Evolutionary conservation across 2,113 vertebrate species (phyloP).

Genomic region (Amphiprion ocellaris): DNA sequence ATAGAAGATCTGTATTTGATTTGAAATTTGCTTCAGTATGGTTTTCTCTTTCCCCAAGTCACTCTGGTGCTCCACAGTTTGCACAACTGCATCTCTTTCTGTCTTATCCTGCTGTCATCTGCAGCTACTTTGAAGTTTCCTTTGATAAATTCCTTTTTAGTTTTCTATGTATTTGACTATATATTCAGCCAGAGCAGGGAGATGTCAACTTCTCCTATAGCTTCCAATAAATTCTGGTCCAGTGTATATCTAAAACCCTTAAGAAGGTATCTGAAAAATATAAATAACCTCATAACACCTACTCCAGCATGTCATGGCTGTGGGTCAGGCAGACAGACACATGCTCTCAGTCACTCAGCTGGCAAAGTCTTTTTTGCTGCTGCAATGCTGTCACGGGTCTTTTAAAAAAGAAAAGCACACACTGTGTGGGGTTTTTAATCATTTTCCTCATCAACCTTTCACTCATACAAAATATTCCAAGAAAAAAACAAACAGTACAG

Average conservation of each 20-base stretch:
- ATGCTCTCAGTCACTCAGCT: background rate
- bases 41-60: too few species aligned
- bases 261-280: conserved; percentile 37
- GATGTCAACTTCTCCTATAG: background rate
- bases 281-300: conserved; percentile 47
- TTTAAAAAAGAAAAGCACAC: conserved; percentile 13
- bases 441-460: background rate
- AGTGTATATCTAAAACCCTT: conserved; percentile 18
- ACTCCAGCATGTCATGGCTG: conserved; percentile 29
- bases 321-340: conserved; percentile 28
- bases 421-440: background rate
- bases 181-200: background rate
- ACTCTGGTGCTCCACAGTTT: conserved; percentile 3
- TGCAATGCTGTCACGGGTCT: conserved; percentile 4
- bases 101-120: background rate
- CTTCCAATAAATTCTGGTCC: conserved; percentile 5
- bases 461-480: background rate
- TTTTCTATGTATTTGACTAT: background rate
- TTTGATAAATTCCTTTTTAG: conserved; percentile 7
- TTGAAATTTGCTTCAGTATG: too few species aligned
- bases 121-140: background rate
- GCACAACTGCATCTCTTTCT: background rate
- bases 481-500: background rate
- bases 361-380: conserved; percentile 39
- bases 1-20: too few species aligned